Evolutionary conservation across 1,140 invertebrate species (phyloP), one percentile per base, ranked within the genome.

Genomic region (Drosophila cardini): DNA sequence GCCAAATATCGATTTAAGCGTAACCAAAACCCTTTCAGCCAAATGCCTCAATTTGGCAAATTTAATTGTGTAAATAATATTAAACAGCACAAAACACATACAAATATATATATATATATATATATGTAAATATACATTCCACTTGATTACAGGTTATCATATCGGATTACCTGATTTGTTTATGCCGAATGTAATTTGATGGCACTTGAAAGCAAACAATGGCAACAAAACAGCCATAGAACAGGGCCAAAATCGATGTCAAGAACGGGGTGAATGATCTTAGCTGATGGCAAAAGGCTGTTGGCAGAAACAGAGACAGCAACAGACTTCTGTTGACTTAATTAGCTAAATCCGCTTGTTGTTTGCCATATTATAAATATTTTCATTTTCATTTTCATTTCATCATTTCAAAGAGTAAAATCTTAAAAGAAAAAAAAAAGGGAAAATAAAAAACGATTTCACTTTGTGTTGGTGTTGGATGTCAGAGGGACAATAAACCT

Each of bases 271-370:
- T 53, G n/a, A 53, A 53, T 36, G 15, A 55, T 11, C 11, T 8
- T 30, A 13, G 16, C 15, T 30, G 10, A 43, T 43, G 42, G 10
- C 4, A 15, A 9, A n/a, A n/a, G n/a, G 6, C 13, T 60, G 9
- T 32, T 30, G 46, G 7, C 11, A 1, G 11, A 52, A 45, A 30
- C 38, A 30, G 55, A 46, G 46, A 3, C 11, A 1, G 11, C 42
- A 45, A 30, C 38, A 30, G 55, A 46, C 56, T 38, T 15, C 5
- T 30, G 21, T 45, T 26, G 15, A 26, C 21, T 38, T 68, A 72
- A 72, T 72, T 72, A 68, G 53, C 16, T 46, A 50, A 65, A 67
- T 67, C 21, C n/a, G 26, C 55, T 60, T 53, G 43, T 38, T 26
- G 11, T 72, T 50, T 50, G 26, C 21, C 11, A 40, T 38, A 45